A percentile compares a stretch with the other conserved stretches of the same genome.
These are phyloP conservation scores for Caenorhabditis auriculariae DNA, from an alignment of 2,888 invertebrate genomes.

Conservation along the genomic window DNA sequence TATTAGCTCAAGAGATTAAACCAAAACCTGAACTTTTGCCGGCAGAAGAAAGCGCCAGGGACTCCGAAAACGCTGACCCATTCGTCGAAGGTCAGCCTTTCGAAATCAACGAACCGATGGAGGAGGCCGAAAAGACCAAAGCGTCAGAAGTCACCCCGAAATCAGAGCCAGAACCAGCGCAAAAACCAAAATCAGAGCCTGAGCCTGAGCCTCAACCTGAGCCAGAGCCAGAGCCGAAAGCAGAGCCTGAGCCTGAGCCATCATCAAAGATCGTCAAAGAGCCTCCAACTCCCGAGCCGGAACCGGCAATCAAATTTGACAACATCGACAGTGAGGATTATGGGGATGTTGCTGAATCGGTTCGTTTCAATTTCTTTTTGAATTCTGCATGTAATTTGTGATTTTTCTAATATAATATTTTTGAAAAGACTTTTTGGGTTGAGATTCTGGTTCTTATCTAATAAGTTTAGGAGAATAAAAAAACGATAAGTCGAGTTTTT, in stretches of 20 bases:
- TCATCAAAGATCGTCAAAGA: constrained; percentile 9
- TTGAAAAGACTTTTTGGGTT: neutral
- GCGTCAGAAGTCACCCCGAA: constrained; percentile 3
- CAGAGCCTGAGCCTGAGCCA: constrained; percentile 34
- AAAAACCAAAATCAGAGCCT: constrained; percentile 16
- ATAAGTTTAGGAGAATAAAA: no score
- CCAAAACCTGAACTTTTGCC: constrained; percentile 29
- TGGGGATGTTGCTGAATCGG: constrained; percentile 45
- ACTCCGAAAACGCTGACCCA: constrained; percentile 16
- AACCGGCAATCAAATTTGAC: constrained; percentile 57
- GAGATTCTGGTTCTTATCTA: no score
- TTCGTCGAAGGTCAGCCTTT: constrained; percentile 33
- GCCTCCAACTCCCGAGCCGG: constrained; percentile 38
- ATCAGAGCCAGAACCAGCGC: constrained; percentile 18
- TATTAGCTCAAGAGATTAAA: constrained; percentile 30
- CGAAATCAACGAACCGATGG: constrained; percentile 17
- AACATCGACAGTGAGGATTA: constrained; percentile 52
- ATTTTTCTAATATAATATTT: neutral
- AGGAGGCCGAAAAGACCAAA: constrained; percentile 12
- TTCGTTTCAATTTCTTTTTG: no score
- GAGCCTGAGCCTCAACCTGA: constrained; percentile 30
- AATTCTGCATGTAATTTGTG: neutral
- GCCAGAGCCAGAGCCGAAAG: constrained; percentile 3
- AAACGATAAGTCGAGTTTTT: no score
- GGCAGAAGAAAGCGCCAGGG: constrained; percentile 24